Evolutionary conservation across 2,797 vertebrate species (phyloP), one percentile per base, ranked within the genome.

Genomic region (Brachyrhaphis roseni): DNA sequence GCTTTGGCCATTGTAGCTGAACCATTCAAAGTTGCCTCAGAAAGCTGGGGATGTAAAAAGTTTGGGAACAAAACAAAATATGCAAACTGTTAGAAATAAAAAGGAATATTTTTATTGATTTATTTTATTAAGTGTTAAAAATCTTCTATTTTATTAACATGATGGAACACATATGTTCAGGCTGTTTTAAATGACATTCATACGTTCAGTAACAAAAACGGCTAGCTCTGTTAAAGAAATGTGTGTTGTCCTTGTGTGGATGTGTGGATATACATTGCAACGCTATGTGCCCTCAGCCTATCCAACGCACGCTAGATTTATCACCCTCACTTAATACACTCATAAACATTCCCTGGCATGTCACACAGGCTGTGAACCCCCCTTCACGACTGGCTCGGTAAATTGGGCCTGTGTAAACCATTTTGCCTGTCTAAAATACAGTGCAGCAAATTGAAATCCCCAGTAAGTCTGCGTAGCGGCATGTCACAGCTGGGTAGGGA

Each of bases 341-440:
- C 92, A 89, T 94, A 94, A 95, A 94, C 93, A 93, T 92, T 88
- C 72, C 34, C 76, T 86, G 85, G 84, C 85, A 82, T 86, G 87
- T 90, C 91, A 90, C 78, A 26, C 81, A 90, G 88, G 89, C 90
- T 90, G 87, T 80, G 85, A 87, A 82, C 85, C 84, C 88, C 72
- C 81, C 74, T 72, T 82, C 88, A 76, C 74, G 87, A 82, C 84
- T 84, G 87, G 82, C 86, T 90, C 74, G 26, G 85, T 92, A 94
- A 94, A 94, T 93, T 93, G 93, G 89, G 87, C 83, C 88, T 87
- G 91, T 93, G 91, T 93, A 94, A 93, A 95, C 92, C 89, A 92
- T 91, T 89, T 91, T 89, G 88, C 89, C 83, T 79, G 79, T 90
- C 90, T 92, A 83, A 93, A 93, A 90, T 90, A 92, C 89, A 90